Evolutionary conservation across 2,113 vertebrate species (phyloP).

Genomic region (Platycercus adscitus): DNA sequence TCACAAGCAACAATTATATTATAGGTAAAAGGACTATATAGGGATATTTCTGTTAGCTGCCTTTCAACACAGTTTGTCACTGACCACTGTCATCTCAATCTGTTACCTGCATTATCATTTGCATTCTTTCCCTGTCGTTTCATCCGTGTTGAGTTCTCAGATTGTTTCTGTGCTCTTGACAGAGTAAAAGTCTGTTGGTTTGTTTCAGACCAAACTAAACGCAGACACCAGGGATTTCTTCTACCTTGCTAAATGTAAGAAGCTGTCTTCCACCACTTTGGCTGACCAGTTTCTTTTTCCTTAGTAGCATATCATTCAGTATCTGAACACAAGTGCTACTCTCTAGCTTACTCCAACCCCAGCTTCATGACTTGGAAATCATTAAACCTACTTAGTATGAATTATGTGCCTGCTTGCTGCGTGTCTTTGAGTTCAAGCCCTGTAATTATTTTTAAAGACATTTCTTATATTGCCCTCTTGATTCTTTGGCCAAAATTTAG

Average conservation of each 20-base stretch:
- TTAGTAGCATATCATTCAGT: not conserved
- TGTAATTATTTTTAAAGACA: not conserved
- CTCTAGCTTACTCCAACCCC: not conserved
- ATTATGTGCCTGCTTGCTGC: not conserved
- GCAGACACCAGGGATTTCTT: not conserved
- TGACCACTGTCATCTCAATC: not conserved
- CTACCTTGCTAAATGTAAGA: not conserved
- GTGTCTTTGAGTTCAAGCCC: not conserved
- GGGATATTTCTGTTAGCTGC: not conserved
- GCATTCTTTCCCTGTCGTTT: not conserved
- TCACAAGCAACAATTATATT: not conserved
- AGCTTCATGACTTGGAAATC: not conserved
- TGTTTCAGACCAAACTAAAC: not conserved
- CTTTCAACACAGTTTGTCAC: not conserved
- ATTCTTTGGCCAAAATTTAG: not conserved
- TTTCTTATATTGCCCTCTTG: not conserved
- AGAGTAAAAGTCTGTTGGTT: not conserved
- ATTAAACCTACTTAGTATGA: not conserved
- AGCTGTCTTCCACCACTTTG: not conserved
- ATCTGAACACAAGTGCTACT: not conserved
- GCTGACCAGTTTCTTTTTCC: not conserved
- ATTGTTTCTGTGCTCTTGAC: not conserved
- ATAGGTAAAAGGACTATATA: accelerated
- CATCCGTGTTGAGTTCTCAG: not conserved
- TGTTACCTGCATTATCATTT: not conserved